phyloP scores from a whole-genome alignment of 2,888 invertebrate genomes.

The Drosophila rubida region DNA sequence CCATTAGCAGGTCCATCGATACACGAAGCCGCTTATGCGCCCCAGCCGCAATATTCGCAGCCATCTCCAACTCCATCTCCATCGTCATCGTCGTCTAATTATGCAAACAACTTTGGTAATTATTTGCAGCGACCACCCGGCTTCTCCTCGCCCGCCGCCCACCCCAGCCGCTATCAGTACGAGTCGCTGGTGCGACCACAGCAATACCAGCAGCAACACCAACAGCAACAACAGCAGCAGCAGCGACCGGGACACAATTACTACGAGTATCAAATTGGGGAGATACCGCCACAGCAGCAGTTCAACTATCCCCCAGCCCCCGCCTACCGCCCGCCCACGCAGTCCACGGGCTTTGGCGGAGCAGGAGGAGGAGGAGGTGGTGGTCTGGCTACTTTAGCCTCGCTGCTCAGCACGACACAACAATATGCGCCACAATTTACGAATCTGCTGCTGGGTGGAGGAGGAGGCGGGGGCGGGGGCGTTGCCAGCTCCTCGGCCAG shows the following conservation, averaged over 20 bases:
- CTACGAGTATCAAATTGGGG: constrained; percentile 81
- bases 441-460: constrained; percentile 77
- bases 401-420: constrained; percentile 69
- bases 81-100: constrained; percentile 74
- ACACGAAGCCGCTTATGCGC: constrained; percentile 34
- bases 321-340: constrained; percentile 58
- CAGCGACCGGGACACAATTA: constrained; percentile 72
- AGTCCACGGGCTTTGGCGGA: constrained; percentile 4
- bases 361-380: constrained; percentile 40
- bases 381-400: constrained; percentile 78
- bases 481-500: constrained; percentile 45
- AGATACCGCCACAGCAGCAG: constrained; percentile 74
- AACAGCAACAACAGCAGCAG: constrained; percentile 29
- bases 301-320: constrained; percentile 60
- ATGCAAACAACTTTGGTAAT: constrained; percentile 83
- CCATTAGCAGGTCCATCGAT: constrained; percentile 56
- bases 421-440: constrained; percentile 84
- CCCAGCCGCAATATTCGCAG: constrained; percentile 35
- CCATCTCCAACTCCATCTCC: constrained; percentile 8
- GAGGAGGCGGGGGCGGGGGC: constrained; percentile 27
- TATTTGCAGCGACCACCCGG: constrained; percentile 78
- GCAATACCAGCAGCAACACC: constrained; percentile 12
- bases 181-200: constrained; percentile 43
- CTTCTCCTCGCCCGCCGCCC: too few species aligned
- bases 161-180: constrained; percentile 54